Conservation (phyloP, 2,797 vertebrate genomes). For the Bovichtus diacanthus region DNA sequence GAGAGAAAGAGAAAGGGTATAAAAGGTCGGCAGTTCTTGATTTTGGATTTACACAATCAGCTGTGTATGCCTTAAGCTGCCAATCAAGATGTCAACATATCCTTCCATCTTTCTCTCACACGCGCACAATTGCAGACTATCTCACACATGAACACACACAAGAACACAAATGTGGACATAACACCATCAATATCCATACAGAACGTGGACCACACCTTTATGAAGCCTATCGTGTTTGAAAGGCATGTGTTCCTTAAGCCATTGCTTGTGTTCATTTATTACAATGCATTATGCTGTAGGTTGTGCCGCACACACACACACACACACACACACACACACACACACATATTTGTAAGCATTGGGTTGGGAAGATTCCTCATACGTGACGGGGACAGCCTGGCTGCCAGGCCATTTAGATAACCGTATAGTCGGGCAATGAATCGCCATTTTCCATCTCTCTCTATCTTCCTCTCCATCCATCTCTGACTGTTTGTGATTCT, state of each 20-base stretch:
- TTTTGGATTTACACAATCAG: constrained; percentile 59
- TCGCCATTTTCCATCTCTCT: constrained; percentile 55
- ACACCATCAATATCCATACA: neutral
- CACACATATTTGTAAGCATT: constrained; percentile 41
- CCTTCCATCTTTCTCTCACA: neutral
- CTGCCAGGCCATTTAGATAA: constrained; percentile 64
- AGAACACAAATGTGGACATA: neutral
- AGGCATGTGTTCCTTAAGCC: neutral
- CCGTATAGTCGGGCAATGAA: constrained; percentile 71
- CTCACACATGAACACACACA: neutral
- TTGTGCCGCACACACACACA: neutral
- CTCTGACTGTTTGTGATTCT: constrained; percentile 62
- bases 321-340: neutral
- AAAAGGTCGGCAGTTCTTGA: constrained; percentile 47
- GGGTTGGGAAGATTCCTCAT: constrained; percentile 36
- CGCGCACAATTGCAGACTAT: neutral
- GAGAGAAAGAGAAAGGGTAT: constrained; percentile 16
- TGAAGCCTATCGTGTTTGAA: neutral
- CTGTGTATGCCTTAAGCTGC: constrained; percentile 32
- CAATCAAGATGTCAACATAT: constrained; percentile 36
- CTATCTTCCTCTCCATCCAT: constrained; percentile 56
- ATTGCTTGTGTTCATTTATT: neutral
- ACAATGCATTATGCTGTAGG: constrained; percentile 7
- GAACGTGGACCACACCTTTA: neutral
- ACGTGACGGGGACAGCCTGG: constrained; percentile 51